Evolutionary conservation across 2,797 vertebrate genomes (phyloP), one percentile per base, ranked within the genome.

Genomic region (Darevskia mixta): DNA sequence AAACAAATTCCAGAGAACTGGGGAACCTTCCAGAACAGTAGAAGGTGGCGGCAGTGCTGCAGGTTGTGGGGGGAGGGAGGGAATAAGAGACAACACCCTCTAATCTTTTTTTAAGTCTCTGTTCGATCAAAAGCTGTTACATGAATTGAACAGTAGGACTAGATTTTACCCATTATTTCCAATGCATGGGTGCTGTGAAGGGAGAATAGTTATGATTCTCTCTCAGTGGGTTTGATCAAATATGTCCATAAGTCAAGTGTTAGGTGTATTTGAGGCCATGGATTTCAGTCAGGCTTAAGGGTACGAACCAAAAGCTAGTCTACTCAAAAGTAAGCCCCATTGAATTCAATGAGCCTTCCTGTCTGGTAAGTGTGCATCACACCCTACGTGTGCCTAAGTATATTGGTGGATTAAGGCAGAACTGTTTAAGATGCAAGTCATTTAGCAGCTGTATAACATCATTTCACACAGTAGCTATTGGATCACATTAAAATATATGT

Each of bases 381-480:
- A 35, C n/a, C 32, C 32, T 72, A 35, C 1, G 32, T 41, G 9
- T 76, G 7, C 13, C 49, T 75, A 76, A 66, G 32, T 29, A 4
- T 27, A 23, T 84, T 86, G 8, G 4, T 75, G 23, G 29, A 55
- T 17, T 67, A 17, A 82, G 4, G 18, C 72, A 6, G 9, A 90
- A 72, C 17, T 49, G 1, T 86, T 92, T 91, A 23, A 20, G 73
- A 75, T 87, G 29, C 17, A 88, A 61, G 91, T 69, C 83, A 89
- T 90, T 73, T 91, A 93, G 87, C 3, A 84, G 0, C 6, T 87
- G 15, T 3, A 27, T 38, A 81, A 25, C 61, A 69, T 86, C 0
- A 93, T 92, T 93, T 85, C 89, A 11, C 94, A 35, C 43, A 81
- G n/a, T 89, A 86, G 11, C 88, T 92, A 8, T 23, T 41, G 9